Conservation (phyloP, 1,140 invertebrate genomes). For the Drosophila quadrilineata region DNA sequence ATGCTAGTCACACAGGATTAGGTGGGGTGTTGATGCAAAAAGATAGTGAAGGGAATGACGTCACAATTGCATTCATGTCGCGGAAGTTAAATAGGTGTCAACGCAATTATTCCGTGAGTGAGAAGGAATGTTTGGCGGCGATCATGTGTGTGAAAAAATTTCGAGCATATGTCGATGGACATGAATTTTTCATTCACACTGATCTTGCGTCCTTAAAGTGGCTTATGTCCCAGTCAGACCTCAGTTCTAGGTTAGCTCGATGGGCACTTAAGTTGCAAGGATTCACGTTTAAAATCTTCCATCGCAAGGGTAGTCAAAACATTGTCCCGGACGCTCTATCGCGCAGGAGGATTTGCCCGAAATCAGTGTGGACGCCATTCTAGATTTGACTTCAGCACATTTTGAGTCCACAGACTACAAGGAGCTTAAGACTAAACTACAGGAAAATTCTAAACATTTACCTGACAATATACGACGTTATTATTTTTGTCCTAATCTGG, state of each 20-base stretch:
- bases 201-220: neutral
- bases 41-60: neutral
- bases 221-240: neutral
- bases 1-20: neutral
- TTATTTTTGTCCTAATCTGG: no score
- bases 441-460: no score
- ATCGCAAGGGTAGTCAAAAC: neutral
- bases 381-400: no score
- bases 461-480: no score
- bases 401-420: no score
- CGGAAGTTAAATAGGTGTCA: neutral
- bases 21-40: neutral
- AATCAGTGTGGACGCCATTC: no score
- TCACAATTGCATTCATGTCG: neutral
- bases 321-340: neutral
- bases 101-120: neutral
- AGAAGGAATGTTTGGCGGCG: neutral
- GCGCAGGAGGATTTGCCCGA: no score
- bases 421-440: no score
- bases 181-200: neutral
- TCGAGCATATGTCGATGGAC: neutral
- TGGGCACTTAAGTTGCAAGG: neutral
- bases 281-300: neutral
- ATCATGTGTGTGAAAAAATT: neutral
- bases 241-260: neutral